Conservation (phyloP, 2,888 invertebrate genomes). For the Operophtera brumata region DNA sequence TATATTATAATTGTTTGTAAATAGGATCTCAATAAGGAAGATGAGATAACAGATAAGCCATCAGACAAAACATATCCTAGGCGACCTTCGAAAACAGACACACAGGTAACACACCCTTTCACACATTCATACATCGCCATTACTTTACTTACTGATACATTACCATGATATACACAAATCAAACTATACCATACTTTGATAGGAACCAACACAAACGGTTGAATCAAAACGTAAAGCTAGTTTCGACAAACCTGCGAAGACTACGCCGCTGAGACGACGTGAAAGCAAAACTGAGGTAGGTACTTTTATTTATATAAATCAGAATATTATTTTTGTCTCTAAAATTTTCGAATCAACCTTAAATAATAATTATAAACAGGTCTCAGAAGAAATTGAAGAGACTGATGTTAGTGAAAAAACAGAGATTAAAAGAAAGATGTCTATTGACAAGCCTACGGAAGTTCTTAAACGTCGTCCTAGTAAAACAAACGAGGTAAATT, state of each 20-base stretch:
- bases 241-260: conserved; percentile 39
- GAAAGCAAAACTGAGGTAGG: conserved; percentile 57
- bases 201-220: conserved; percentile 52
- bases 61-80: conserved; percentile 65
- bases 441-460: conserved; percentile 42
- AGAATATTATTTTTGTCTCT: neutral
- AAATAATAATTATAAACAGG: conserved; percentile 37
- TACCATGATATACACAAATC: neutral
- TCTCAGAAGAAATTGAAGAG: conserved; percentile 45
- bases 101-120: conserved; percentile 51
- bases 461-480: conserved; percentile 45
- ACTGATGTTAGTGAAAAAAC: conserved; percentile 38
- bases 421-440: conserved; percentile 43
- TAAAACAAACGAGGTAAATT: conserved; percentile 45
- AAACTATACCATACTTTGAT: conserved; percentile 35
- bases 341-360: neutral
- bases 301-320: neutral
- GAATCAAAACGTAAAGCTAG: conserved; percentile 56
- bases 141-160: conserved; percentile 11
- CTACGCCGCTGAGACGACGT: conserved; percentile 40
- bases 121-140: conserved; percentile 30
- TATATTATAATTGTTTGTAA: conserved; percentile 53
- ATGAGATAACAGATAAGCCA: conserved; percentile 64
- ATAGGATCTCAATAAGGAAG: conserved; percentile 65
- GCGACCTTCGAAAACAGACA: conserved; percentile 71